Evolutionary conservation across 2,888 invertebrate genomes (phyloP), one percentile per base, ranked within the genome.

Genomic region (Charanyca ferruginea): DNA sequence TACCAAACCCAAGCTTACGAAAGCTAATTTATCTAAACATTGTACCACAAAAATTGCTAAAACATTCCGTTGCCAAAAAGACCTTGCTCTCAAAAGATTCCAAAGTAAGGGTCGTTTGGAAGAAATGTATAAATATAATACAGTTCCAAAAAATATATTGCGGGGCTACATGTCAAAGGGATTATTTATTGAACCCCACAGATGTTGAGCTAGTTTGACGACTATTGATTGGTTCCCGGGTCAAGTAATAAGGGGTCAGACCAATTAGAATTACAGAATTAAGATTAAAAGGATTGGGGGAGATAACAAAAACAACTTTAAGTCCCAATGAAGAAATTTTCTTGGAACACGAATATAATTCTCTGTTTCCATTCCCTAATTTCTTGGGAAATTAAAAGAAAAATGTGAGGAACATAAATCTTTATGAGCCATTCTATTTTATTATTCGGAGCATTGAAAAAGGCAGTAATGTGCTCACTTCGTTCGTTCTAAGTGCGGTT

Each of bases 251-350:
- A 73, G 66, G 73, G 72, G 73, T n/a, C 49, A 35, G 49, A 48
- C 52, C 78, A 83, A 81, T 80, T 80, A 80, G 73, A 77, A 66
- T 78, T 64, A 81, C 78, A 66, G 69, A 75, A 78, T 70, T 60
- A 60, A 61, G 67, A 80, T 61, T 72, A 70, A 75, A 73, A 52
- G 59, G 60, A 57, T 79, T 45, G 35, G 57, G 65, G 62, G 62
- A 77, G 72, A 74, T 69, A 73, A 63, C 64, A 70, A 68, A 60
- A 62, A 72, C 49, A 74, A 63, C 57, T 74, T 82, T 66, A 51
- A 65, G 74, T 72, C 53, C 52, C 41, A 62, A 62, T 58, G 52
- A 57, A 73, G 66, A 68, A 54, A 58, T 54, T 53, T 55, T 35
- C 48, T 48, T 25, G 42, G 23, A 23, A 48, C 28, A 53, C 25